Evolutionary conservation across 2,888 invertebrate genomes (phyloP), one percentile per base, ranked within the genome.

Genomic region (Ferdinandea cuprea): DNA sequence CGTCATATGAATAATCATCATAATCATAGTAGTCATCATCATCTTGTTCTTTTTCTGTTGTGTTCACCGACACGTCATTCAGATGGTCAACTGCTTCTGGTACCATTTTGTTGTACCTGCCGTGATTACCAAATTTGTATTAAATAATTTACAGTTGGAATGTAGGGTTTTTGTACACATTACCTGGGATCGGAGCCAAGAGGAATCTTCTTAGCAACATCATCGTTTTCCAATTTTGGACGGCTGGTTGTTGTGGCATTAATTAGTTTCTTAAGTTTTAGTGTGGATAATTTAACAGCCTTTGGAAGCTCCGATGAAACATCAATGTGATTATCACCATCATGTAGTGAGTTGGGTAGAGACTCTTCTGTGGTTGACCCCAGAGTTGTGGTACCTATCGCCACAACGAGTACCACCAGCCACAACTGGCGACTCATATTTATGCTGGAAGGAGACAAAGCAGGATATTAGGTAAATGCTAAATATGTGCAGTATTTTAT

Each of bases 401-500:
- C 59, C 88, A 87, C 86, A 88, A 90, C 85, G 86, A 90, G 86
- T 86, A 89, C 86, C 86, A 89, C 89, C 89, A 90, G 91, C 89
- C 89, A 89, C 79, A 87, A 88, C 89, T 90, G 91, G 90, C 89
- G 89, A 86, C 89, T 87, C 91, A 91, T 90, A 66, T 61, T 86
- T 35, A 13, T 59, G 17, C 86, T 86, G 50, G 25, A 74, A 84
- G 30, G 5, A 40, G 52, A 59, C 56, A 46, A 76, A 65, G 37
- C 1, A 32, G 19, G 15, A 11, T 13, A 8, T 28, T 15, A 11
- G 7, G 3, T 25, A 25, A 25, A 25, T 2, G 25, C 5, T 25
- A n/a, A n/a, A n/a, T n/a, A n/a, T n/a, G n/a, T n/a, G n/a, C n/a
- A n/a, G n/a, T n/a, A n/a, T n/a, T n/a, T n/a, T n/a, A n/a, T n/a